These are phyloP conservation scores for Actinia equina DNA, from an alignment of 64 coral and sea anemone species.

Conservation along the genomic window DNA sequence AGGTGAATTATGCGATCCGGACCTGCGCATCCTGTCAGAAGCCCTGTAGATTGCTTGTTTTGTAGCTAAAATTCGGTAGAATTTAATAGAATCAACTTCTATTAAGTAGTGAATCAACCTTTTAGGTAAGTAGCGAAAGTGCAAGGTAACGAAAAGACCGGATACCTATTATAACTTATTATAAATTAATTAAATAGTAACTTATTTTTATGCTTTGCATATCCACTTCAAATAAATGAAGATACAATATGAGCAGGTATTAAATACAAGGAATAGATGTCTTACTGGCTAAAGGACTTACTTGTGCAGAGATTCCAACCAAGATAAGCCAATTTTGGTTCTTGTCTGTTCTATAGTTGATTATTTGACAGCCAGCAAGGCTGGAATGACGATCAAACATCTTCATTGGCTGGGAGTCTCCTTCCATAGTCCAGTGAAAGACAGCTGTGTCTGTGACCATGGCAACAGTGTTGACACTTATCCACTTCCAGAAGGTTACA, in stretches of 20 bases:
- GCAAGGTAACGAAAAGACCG: too few relatives aligned
- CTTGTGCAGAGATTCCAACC: slow-evolving; percentile 97
- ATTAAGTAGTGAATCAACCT: too few relatives aligned
- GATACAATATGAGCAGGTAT: background rate
- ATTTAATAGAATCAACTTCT: too few relatives aligned
- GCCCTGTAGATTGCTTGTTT: too few relatives aligned
- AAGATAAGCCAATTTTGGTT: slow-evolving; percentile 85
- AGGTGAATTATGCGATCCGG: too few relatives aligned
- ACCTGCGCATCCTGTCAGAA: too few relatives aligned
- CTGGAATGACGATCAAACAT: slow-evolving; percentile 99
- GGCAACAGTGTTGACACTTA: slow-evolving; percentile 92
- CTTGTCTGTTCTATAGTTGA: slow-evolving; percentile 95
- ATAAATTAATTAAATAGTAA: too few relatives aligned
- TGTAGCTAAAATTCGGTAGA: too few relatives aligned
- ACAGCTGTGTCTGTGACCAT: slow-evolving; percentile 96
- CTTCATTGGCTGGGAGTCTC: slow-evolving; percentile 93
- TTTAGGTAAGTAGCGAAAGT: too few relatives aligned
- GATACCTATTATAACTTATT: too few relatives aligned
- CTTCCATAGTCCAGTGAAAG: slow-evolving; percentile 98
- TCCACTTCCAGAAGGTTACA: slow-evolving; percentile 99
- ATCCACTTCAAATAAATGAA: too few relatives aligned
- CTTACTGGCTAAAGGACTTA: background rate
- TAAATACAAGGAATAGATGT: background rate
- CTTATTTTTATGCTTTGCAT: too few relatives aligned
- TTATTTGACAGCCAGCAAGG: slow-evolving; percentile 95